Conservation (phyloP, 2,888 invertebrate genomes). For the Leptinotarsa tumamoca region DNA sequence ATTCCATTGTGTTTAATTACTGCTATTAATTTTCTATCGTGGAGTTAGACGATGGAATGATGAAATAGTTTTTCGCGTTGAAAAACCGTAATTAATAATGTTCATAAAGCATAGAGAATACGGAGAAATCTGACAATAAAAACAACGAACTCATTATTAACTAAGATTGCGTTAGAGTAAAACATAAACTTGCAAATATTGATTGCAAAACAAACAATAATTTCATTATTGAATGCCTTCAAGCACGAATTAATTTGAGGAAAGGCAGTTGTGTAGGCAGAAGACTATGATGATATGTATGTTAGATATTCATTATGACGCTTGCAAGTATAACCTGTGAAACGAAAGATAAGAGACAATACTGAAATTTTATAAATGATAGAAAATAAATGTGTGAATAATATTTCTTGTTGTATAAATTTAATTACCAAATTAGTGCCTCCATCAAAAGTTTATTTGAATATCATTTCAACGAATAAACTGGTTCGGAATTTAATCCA, state of each 20-base stretch:
- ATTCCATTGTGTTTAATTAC: constrained; percentile 14
- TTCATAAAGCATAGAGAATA: constrained; percentile 24
- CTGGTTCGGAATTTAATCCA: too few relatives aligned
- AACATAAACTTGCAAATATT: constrained; percentile 24
- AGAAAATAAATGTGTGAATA: too few relatives aligned
- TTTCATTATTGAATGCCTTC: constrained; percentile 18
- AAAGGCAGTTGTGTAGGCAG: neutral
- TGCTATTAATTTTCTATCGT: neutral
- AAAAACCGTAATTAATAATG: constrained; percentile 24
- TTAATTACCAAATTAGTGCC: too few relatives aligned
- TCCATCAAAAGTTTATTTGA: too few relatives aligned
- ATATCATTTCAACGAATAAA: too few relatives aligned
- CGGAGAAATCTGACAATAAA: constrained; percentile 16
- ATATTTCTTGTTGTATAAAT: too few relatives aligned
- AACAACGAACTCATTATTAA: constrained; percentile 20
- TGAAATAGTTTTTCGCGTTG: constrained; percentile 11
- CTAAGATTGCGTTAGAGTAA: constrained; percentile 5
- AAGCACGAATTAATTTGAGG: constrained; percentile 8
- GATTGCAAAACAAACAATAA: constrained; percentile 22
- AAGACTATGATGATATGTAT: neutral
- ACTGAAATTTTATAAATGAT: too few relatives aligned
- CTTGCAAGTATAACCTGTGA: neutral
- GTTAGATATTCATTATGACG: neutral
- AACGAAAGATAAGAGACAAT: too few relatives aligned
- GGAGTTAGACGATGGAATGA: neutral